Percentiles rank a stretch among this genome's conserved stretches.
These are phyloP conservation scores for Scopus umbretta DNA, from an alignment of 2,113 vertebrate genomes.

Conservation along the genomic window DNA sequence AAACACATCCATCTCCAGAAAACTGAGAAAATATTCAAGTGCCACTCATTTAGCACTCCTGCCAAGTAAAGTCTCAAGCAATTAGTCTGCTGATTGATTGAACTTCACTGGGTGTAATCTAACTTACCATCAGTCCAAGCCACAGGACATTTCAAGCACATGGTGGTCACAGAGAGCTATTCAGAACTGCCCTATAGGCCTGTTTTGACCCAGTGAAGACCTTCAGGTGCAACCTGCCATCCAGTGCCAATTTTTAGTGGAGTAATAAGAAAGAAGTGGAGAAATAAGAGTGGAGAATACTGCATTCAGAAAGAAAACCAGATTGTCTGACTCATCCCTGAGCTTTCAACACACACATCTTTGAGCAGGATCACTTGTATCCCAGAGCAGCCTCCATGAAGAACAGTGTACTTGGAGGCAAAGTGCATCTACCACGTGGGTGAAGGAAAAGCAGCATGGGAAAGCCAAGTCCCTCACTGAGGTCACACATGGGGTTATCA, in stretches of 20 bases:
- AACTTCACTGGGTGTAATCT: not conserved
- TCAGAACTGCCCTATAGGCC: not conserved
- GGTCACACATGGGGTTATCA: not conserved
- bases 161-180: not conserved
- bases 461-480: not conserved
- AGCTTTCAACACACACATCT: not conserved
- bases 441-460: not conserved
- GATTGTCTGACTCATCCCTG: not conserved
- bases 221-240: not conserved
- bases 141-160: not conserved
- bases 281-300: not conserved
- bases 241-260: not conserved
- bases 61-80: not conserved
- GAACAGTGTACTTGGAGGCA: not conserved
- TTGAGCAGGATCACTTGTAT: not conserved
- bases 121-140: not conserved
- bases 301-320: not conserved
- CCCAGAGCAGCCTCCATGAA: not conserved
- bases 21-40: constrained; percentile 5
- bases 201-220: not conserved
- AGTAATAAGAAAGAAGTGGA: too few species aligned
- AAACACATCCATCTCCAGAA: not conserved
- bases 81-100: not conserved
- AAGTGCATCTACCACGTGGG: not conserved
- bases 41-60: not conserved